These are phyloP conservation scores for Lophura swinhoii DNA, from an alignment of 2,797 vertebrate species.

Conservation along the genomic window DNA sequence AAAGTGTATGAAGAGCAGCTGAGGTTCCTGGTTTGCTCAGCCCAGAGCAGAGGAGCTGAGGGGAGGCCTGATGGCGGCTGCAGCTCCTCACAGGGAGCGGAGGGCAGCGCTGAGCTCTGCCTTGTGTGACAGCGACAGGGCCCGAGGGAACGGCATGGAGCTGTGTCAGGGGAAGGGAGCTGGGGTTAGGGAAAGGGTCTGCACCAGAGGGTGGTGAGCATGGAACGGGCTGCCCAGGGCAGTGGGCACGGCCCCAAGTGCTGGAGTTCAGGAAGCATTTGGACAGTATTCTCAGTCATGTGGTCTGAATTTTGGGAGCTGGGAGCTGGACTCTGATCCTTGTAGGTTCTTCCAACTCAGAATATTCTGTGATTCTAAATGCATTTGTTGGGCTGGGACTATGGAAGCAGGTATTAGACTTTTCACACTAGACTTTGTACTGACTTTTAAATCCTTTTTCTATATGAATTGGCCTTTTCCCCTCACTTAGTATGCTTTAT, in stretches of 20 bases:
- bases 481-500: not conserved
- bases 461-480: not conserved
- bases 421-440: not conserved
- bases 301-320: not conserved
- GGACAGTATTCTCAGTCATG: not conserved
- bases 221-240: not conserved
- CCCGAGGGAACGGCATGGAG: not conserved
- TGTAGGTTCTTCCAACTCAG: not conserved
- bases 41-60: not conserved
- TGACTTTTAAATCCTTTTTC: not conserved
- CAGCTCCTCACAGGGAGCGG: not conserved
- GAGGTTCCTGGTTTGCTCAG: not conserved
- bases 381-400: not conserved
- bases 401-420: not conserved
- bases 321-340: not conserved
- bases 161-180: not conserved
- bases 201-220: not conserved
- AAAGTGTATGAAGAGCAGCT: not conserved
- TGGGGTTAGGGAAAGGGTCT: not conserved
- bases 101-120: too few relatives aligned
- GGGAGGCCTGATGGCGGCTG: not conserved
- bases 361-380: not conserved
- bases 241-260: not conserved
- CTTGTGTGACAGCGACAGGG: too few relatives aligned
- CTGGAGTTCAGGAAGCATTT: not conserved